Evolutionary conservation across 2,888 invertebrate species (phyloP).

Genomic region (Leptinotarsa haldemani): DNA sequence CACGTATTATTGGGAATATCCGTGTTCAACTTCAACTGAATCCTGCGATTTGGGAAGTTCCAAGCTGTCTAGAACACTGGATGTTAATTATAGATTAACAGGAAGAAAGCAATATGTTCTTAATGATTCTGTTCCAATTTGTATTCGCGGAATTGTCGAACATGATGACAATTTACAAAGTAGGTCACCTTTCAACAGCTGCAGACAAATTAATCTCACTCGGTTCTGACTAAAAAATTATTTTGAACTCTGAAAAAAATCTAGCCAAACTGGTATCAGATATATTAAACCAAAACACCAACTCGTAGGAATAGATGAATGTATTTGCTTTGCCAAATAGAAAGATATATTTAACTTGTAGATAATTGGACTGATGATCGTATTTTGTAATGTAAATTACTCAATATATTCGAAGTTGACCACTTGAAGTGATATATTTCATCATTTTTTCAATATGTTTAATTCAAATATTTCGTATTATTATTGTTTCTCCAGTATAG

Average conservation of each 20-base stretch:
- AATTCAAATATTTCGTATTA: too few relatives aligned
- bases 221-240: not conserved
- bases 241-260: conserved; percentile 3
- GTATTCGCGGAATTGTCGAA: not conserved
- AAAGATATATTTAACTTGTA: conserved; percentile 13
- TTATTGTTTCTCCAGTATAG: too few relatives aligned
- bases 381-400: conserved; percentile 1
- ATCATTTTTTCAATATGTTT: not conserved
- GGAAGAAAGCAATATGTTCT: conserved; percentile 4
- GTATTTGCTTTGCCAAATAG: conserved; percentile 25
- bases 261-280: conserved; percentile 16
- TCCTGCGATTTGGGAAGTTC: not conserved
- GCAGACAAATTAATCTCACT: not conserved
- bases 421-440: not conserved
- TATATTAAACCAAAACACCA: not conserved
- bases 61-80: conserved; percentile 5
- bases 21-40: not conserved
- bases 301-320: not conserved
- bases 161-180: not conserved
- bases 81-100: conserved; percentile 7
- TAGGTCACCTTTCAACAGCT: conserved; percentile 12
- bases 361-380: conserved; percentile 12
- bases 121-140: conserved; percentile 8
- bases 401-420: not conserved
- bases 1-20: not conserved